Base-by-base conservation (phyloP, 2,888 invertebrate genomes). In the Sinelater perroti region DNA sequence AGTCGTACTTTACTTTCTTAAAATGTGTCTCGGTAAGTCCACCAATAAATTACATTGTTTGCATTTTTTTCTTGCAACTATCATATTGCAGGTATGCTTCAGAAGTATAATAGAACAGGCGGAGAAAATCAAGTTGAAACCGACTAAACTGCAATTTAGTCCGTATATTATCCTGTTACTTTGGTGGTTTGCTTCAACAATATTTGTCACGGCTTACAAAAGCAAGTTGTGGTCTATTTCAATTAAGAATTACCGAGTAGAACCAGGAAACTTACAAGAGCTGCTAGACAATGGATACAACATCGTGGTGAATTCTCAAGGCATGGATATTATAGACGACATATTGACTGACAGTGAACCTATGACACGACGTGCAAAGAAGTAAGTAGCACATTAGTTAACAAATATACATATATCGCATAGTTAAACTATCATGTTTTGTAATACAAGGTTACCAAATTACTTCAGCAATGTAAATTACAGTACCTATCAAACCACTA, bases 181-280 rank as follows among this genome's bases (percentile, higher is more conserved):
- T 24, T 60, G 65, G 52, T 63, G 67, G 46, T 56, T 65, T 30
- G 40, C 61, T n/a, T 63, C 63, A 8, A 56, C 61, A 20, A 63
- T 65, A 17, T 54, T 70, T 14, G 58, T 60, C 14, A 64, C 67
- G 1, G 60, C 68, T 1, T 70, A 70, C 46, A 70, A 66, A 56
- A 66, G 67, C n/a, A 67, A 68, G 49, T 46, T 70, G 18, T 63
- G 66, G 24, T 60, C 70, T 10, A 64, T 66, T 14, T 60, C 67
- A 18, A 67, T 67, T 6, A 42, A 64, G 31, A 65, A 65, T 8
- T 64, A 60, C 0, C 59, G 59, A 26, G 31, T 44, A 14, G 66
- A 69, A 55, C 67, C 68, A 3, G 44, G 57, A 4, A 55, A 50
- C 47, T 35, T 62, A 18, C 46, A 64, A 49, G 52, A 67, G 28